Conservation (phyloP, 2,797 vertebrate species). For the Acanthurus tractus region DNA sequence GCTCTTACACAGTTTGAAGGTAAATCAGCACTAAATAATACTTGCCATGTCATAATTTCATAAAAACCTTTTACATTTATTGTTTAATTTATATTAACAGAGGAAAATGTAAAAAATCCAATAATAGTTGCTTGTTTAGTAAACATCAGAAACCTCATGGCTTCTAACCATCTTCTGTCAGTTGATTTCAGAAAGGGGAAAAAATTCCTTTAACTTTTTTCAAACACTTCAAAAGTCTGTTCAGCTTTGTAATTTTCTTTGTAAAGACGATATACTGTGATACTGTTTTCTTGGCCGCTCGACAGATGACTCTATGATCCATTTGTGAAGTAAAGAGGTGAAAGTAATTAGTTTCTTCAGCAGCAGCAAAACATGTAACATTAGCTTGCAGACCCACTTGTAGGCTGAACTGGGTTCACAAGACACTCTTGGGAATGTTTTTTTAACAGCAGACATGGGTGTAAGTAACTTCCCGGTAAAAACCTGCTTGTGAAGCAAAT, state of each 20-base stretch:
- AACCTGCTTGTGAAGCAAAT: not conserved
- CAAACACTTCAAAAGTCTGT: not conserved
- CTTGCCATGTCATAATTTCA: too few relatives aligned
- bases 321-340: slow-evolving; percentile 2
- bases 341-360: slow-evolving; percentile 15
- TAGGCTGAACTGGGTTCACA: not conserved
- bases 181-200: not conserved
- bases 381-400: not conserved
- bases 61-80: not conserved
- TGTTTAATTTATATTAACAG: not conserved
- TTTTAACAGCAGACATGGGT: not conserved
- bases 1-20: not conserved
- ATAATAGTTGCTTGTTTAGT: not conserved
- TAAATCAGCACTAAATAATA: too few relatives aligned
- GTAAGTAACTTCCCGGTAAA: not conserved
- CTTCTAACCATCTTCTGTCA: not conserved
- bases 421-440: slow-evolving; percentile 1
- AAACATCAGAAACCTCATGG: not conserved
- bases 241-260: not conserved
- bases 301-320: not conserved
- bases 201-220: too few relatives aligned
- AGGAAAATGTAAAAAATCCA: not conserved
- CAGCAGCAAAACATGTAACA: not conserved
- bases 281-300: not conserved
- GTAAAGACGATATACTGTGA: not conserved